Evolutionary conservation across 2,797 vertebrate genomes (phyloP).

Genomic region (Astyanax mexicanus): DNA sequence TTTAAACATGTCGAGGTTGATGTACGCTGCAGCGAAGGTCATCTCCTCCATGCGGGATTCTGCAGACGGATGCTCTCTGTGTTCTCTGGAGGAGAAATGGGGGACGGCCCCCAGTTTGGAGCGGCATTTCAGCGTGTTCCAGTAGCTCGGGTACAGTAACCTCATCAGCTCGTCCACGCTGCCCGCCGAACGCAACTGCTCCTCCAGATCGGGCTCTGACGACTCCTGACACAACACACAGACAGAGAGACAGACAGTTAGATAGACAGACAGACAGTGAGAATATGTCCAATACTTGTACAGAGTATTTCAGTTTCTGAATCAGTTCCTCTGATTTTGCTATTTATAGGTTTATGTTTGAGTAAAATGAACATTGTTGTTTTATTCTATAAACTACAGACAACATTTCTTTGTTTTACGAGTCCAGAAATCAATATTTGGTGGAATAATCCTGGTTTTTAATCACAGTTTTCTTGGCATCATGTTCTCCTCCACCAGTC

Average conservation of each 20-base stretch:
- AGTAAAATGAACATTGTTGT: no score
- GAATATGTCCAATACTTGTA: no score
- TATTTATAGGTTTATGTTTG: no score
- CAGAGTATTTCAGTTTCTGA: no score
- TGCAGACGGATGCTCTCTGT: constrained; percentile 69
- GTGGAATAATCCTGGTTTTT: no score
- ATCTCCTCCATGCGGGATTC: constrained; percentile 79
- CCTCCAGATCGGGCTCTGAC: constrained; percentile 86
- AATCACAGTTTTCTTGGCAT: no score
- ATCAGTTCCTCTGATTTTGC: no score
- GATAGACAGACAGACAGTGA: neutral
- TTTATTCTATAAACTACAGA: no score
- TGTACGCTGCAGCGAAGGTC: constrained; percentile 89
- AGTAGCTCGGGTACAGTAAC: constrained; percentile 92
- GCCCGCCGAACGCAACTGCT: constrained; percentile 89
- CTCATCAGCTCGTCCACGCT: constrained; percentile 96
- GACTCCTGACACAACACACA: constrained; percentile 80
- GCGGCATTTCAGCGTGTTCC: constrained; percentile 93
- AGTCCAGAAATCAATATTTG: no score
- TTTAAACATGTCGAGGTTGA: constrained; percentile 92
- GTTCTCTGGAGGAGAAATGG: constrained; percentile 72
- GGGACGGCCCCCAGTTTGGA: constrained; percentile 78
- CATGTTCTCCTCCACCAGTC: no score
- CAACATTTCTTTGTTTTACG: no score
- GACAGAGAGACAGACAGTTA: constrained; percentile 52